phyloP scores from a whole-genome alignment of 2,888 invertebrate species.

The Parnassius smintheus region DNA sequence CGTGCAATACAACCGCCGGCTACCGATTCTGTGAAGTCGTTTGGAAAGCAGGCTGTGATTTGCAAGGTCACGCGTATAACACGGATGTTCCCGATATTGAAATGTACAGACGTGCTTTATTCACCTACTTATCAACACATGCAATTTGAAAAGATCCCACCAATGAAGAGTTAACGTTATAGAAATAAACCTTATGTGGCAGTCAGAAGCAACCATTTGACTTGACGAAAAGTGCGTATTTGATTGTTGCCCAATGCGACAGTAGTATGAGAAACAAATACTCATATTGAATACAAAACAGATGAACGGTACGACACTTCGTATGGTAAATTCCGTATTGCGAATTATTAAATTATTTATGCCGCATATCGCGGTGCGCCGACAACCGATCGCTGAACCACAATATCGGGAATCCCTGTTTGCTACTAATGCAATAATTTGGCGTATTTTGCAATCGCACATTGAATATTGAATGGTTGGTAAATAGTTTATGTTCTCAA shows the following conservation, averaged over 20 bases:
- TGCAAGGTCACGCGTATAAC: conserved; percentile 81
- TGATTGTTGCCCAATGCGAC: conserved; percentile 75
- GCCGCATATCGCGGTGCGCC: conserved; percentile 74
- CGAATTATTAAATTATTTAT: conserved; percentile 82
- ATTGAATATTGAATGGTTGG: conserved; percentile 79
- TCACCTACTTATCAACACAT: conserved; percentile 79
- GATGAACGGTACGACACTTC: conserved; percentile 77
- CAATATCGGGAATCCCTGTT: conserved; percentile 81
- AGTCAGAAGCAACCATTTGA: conserved; percentile 58
- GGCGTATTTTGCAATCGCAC: conserved; percentile 81
- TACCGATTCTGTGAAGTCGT: conserved; percentile 76
- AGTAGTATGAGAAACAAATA: conserved; percentile 79
- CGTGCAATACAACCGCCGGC: conserved; percentile 72
- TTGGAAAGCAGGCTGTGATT: conserved; percentile 81
- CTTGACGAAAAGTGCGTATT: conserved; percentile 50
- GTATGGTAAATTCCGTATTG: conserved; percentile 80
- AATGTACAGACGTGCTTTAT: conserved; percentile 81
- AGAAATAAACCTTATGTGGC: conserved; percentile 58
- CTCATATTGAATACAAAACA: conserved; percentile 79
- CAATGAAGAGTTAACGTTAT: conserved; percentile 40
- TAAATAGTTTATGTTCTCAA: conserved; percentile 79
- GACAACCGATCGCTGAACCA: conserved; percentile 75
- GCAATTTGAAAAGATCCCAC: conserved; percentile 74
- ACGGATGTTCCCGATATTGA: conserved; percentile 82
- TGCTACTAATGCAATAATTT: conserved; percentile 81